phyloP scores from a whole-genome alignment of 2,797 vertebrate species.

The Lutjanus campechanus region DNA sequence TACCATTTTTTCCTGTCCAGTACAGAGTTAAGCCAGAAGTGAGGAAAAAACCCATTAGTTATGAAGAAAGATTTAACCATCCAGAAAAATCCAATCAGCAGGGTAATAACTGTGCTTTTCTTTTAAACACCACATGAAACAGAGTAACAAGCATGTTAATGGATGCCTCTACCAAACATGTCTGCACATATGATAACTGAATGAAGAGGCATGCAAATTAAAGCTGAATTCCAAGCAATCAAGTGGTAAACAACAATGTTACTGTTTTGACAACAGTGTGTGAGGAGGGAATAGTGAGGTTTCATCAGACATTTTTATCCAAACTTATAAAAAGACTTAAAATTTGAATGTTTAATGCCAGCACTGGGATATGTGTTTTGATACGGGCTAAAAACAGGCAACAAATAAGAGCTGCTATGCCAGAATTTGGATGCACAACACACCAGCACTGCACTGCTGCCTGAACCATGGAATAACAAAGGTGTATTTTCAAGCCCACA shows the following conservation, averaged over 20 bases:
- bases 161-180: constrained; percentile 23
- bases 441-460: background rate
- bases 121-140: constrained; percentile 41
- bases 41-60: constrained; percentile 43
- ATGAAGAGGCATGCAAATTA: constrained; percentile 20
- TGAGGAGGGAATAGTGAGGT: background rate
- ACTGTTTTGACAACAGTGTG: background rate
- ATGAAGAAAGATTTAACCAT: constrained; percentile 52
- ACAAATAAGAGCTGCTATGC: background rate
- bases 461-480: background rate
- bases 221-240: background rate
- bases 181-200: constrained; percentile 7
- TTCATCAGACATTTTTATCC: background rate
- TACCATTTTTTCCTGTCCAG: constrained; percentile 28
- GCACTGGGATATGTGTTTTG: background rate
- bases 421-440: background rate
- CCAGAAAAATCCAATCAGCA: constrained; percentile 66
- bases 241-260: constrained; percentile 5
- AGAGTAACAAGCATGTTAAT: constrained; percentile 50
- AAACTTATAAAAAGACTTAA: background rate
- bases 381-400: constrained; percentile 5
- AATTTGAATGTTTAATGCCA: background rate
- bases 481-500: background rate
- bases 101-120: constrained; percentile 66
- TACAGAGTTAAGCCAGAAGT: constrained; percentile 42